Conservation (phyloP, 1,140 invertebrate species). For the Sminthurides bifidus region DNA sequence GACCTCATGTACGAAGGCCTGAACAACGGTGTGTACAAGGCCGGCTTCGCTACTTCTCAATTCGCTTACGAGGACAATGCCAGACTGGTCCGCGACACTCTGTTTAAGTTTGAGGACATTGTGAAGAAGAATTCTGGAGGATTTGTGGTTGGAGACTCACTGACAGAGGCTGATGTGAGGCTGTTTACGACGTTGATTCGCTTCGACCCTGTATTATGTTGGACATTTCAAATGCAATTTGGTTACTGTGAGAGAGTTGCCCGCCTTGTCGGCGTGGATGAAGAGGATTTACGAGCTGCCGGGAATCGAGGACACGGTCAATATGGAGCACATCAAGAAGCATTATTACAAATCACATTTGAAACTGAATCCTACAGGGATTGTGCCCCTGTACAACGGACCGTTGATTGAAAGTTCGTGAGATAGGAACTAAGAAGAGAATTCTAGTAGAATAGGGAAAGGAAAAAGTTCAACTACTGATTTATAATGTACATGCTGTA, state of each 20-base stretch:
- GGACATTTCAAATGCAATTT: slow-evolving; percentile 29
- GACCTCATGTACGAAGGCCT: slow-evolving; percentile 13
- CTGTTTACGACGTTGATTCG: slow-evolving; percentile 20
- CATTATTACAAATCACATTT: slow-evolving; percentile 26
- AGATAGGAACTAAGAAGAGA: neutral
- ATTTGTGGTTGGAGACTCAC: slow-evolving; percentile 16
- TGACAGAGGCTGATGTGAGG: slow-evolving; percentile 25
- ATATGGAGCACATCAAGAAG: slow-evolving; percentile 30
- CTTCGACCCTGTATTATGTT: slow-evolving; percentile 24
- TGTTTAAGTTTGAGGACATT: slow-evolving; percentile 19
- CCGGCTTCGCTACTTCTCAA: slow-evolving; percentile 24
- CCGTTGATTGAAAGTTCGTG: slow-evolving; percentile 6
- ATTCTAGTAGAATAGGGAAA: neutral
- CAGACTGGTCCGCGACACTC: slow-evolving; percentile 12
- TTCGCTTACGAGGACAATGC: slow-evolving; percentile 18
- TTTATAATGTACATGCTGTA: too few relatives aligned
- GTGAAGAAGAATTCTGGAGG: slow-evolving; percentile 1
- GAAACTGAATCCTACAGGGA: slow-evolving; percentile 21
- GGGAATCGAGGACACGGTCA: slow-evolving; percentile 19
- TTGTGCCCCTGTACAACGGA: slow-evolving; percentile 26
- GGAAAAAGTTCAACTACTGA: neutral
- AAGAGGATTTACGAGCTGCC: slow-evolving; percentile 12
- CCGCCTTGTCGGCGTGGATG: slow-evolving; percentile 20
- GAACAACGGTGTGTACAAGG: slow-evolving; percentile 26
- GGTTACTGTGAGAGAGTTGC: slow-evolving; percentile 17